A percentile compares a stretch with the other conserved stretches of the same genome.
Evolutionary conservation across 2,888 invertebrate genomes (phyloP).

Genomic region (Drosophila nr. fundita): DNA sequence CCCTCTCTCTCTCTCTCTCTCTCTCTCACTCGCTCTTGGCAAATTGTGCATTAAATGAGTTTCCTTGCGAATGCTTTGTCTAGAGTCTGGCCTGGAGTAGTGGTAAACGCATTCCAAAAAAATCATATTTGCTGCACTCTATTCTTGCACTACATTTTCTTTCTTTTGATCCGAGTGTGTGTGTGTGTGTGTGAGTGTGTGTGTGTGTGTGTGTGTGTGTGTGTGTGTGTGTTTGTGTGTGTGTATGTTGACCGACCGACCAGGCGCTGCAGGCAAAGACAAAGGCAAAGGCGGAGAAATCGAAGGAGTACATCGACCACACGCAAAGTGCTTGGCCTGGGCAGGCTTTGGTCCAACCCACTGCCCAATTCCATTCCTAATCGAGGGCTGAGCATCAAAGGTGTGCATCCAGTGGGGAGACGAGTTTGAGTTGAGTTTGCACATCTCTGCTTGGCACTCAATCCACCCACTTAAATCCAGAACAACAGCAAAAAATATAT

Average conservation of each 20-base stretch:
- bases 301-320: conserved; percentile 20
- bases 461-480: conserved; percentile 65
- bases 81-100: not conserved
- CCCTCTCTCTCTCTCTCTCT: fast-evolving
- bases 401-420: conserved; percentile 35
- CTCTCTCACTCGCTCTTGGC: conserved; percentile 10
- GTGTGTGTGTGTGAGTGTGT: not conserved
- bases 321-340: conserved; percentile 29
- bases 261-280: conserved; percentile 1
- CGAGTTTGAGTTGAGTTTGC: conserved; percentile 70
- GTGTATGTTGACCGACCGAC: conserved; percentile 12
- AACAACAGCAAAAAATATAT: conserved; percentile 25
- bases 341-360: not conserved
- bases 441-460: conserved; percentile 70
- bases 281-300: not conserved
- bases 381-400: conserved; percentile 24
- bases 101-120: conserved; percentile 31
- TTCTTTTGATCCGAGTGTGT: not conserved
- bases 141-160: not conserved
- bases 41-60: conserved; percentile 66
- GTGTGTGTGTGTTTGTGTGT: not conserved
- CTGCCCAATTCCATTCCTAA: conserved; percentile 8
- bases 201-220: conserved; percentile 1
- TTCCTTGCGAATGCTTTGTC: conserved; percentile 52
- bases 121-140: conserved; percentile 25